Evolutionary conservation across 35 echinoderm and acorn worm genomes (phyloP).

Genomic region (Diadema setosum): DNA sequence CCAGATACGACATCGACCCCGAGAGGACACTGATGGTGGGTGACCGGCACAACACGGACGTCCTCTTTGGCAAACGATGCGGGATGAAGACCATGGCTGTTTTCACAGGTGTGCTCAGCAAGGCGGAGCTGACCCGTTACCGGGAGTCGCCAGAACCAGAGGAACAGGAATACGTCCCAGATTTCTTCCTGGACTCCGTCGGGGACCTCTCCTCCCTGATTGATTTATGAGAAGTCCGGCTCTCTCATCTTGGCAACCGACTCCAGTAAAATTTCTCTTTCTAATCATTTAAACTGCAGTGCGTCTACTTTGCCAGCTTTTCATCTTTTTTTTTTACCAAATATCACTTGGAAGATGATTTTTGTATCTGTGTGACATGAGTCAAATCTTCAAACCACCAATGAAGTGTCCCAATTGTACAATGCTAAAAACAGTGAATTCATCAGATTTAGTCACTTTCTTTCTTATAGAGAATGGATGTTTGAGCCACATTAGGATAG

Average conservation of each 20-base stretch:
- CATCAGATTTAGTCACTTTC: too few relatives aligned
- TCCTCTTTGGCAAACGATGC: constrained; percentile 55
- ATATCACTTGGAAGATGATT: too few relatives aligned
- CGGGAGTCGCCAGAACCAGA: background rate
- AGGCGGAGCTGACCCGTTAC: constrained; percentile 30
- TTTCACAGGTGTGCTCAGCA: constrained; percentile 39
- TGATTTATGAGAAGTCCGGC: constrained; percentile 25
- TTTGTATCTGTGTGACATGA: too few relatives aligned
- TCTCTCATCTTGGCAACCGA: too few relatives aligned
- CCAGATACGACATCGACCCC: constrained; percentile 47
- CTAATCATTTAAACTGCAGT: background rate
- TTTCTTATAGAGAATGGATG: too few relatives aligned
- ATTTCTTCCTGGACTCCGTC: constrained; percentile 30
- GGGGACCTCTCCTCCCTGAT: constrained; percentile 5
- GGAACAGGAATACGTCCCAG: constrained; percentile 29
- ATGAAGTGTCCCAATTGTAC: too few relatives aligned
- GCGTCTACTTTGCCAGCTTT: too few relatives aligned
- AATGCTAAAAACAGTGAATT: too few relatives aligned
- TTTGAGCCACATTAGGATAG: too few relatives aligned
- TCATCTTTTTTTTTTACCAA: too few relatives aligned
- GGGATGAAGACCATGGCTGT: constrained; percentile 51
- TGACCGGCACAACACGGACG: constrained; percentile 64
- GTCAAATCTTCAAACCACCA: too few relatives aligned
- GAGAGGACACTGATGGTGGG: constrained; percentile 68
- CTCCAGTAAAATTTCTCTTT: too few relatives aligned